Conservation (phyloP, 2,797 vertebrate species). For the Dicrostonyx torquatus region DNA sequence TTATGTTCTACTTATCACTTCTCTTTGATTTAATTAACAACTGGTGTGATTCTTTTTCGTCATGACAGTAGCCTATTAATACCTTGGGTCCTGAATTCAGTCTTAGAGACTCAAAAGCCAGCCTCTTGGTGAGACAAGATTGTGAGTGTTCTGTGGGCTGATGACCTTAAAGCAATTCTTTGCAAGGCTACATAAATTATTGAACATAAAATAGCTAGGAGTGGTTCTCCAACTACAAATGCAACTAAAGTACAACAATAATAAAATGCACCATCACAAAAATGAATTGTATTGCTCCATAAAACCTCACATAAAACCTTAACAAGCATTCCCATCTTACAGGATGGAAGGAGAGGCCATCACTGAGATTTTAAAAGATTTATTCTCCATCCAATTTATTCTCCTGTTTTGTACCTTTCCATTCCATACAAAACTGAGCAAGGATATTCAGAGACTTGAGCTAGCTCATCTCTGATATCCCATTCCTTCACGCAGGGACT, state of each 20-base stretch:
- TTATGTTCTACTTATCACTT: constrained; percentile 54
- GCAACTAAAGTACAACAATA: background rate
- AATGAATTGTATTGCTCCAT: constrained; percentile 7
- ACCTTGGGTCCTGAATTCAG: background rate
- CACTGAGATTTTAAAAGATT: background rate
- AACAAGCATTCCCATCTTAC: background rate
- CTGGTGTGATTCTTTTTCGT: constrained; percentile 32
- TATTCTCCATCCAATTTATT: background rate
- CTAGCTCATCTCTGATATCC: background rate
- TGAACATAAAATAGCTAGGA: background rate
- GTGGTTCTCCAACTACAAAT: background rate
- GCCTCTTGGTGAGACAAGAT: background rate
- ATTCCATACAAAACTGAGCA: background rate
- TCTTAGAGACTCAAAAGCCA: constrained; percentile 10
- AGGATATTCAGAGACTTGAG: background rate
- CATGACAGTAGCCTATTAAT: constrained; percentile 2
- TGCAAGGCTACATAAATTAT: constrained; percentile 12
- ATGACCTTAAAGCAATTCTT: constrained; percentile 7
- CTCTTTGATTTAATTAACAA: constrained; percentile 68
- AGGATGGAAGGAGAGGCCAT: background rate
- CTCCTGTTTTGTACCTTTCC: background rate
- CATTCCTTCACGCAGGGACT: background rate
- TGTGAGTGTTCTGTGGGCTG: background rate
- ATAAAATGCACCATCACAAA: background rate
- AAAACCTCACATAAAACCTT: background rate